Conservation (phyloP, 1,140 invertebrate species). For the Nasonia longicornis region DNA sequence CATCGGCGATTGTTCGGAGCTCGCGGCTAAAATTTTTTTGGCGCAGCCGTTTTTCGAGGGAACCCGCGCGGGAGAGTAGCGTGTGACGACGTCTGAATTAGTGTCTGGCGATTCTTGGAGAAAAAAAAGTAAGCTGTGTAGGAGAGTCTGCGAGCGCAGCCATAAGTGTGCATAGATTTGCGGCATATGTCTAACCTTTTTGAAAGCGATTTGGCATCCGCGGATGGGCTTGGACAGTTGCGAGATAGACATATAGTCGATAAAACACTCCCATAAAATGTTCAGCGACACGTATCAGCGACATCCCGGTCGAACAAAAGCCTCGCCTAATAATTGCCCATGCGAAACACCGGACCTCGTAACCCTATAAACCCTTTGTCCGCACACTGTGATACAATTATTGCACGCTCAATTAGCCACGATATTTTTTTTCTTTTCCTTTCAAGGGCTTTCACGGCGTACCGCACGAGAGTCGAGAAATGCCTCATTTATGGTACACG, state of each 20-base stretch:
- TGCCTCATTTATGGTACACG: not conserved
- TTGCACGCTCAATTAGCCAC: not conserved
- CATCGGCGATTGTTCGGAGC: not conserved
- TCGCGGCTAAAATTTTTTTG: not conserved
- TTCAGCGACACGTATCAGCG: not conserved
- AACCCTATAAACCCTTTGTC: not conserved
- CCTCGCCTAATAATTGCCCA: not conserved
- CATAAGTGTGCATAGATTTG: too few species aligned
- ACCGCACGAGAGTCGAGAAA: not conserved
- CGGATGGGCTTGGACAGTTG: too few species aligned
- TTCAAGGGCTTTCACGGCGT: not conserved
- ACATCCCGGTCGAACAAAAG: not conserved
- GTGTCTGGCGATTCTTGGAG: not conserved
- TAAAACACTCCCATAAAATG: too few species aligned
- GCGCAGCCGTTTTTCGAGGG: not conserved
- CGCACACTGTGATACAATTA: not conserved
- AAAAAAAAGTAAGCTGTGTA: too few species aligned
- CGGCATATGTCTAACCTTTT: too few species aligned
- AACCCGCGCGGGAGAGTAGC: not conserved
- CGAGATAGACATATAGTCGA: too few species aligned
- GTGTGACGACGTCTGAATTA: not conserved
- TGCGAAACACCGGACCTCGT: not conserved
- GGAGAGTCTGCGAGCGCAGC: too few species aligned
- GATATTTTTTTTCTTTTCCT: not conserved
- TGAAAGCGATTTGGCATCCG: too few species aligned